phyloP scores from a whole-genome alignment of 1,140 invertebrate genomes.

The Dinothrombium tinctorium region DNA sequence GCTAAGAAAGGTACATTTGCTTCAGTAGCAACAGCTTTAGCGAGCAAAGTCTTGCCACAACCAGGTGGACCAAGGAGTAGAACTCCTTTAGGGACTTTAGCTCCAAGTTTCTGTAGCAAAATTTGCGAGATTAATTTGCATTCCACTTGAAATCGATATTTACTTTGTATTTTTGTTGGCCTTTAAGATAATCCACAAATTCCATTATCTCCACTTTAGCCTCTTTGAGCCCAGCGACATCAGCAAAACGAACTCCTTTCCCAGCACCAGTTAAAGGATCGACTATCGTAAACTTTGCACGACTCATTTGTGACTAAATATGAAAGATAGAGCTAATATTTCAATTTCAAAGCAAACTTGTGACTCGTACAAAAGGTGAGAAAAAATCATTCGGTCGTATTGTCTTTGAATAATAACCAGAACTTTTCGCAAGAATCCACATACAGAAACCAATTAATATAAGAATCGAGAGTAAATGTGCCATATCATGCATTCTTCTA shows the following conservation, averaged over 20 bases:
- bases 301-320: constrained; percentile 31
- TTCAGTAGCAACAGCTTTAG: constrained; percentile 75
- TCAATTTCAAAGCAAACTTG: background rate
- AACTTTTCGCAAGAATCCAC: background rate
- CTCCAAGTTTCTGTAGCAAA: constrained; percentile 40
- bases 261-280: background rate
- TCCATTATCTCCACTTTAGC: constrained; percentile 94
- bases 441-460: constrained; percentile 27
- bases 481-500: constrained; percentile 54
- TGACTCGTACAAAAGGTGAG: constrained; percentile 44
- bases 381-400: constrained; percentile 32
- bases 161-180: constrained; percentile 48
- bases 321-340: background rate
- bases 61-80: constrained; percentile 55
- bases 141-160: background rate
- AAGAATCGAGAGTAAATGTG: constrained; percentile 12
- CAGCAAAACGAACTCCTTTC: constrained; percentile 19
- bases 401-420: background rate
- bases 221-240: constrained; percentile 87
- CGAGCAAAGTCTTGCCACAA: constrained; percentile 77
- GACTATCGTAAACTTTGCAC: constrained; percentile 36
- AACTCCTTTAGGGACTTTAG: constrained; percentile 50
- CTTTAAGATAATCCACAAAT: constrained; percentile 91
- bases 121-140: constrained; percentile 3
- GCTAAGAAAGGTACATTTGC: constrained; percentile 66